Percentiles rank a stretch among this genome's conserved stretches.
phyloP scores from a whole-genome alignment of 1,140 invertebrate genomes.

The Pseudomyrmex sp. region DNA sequence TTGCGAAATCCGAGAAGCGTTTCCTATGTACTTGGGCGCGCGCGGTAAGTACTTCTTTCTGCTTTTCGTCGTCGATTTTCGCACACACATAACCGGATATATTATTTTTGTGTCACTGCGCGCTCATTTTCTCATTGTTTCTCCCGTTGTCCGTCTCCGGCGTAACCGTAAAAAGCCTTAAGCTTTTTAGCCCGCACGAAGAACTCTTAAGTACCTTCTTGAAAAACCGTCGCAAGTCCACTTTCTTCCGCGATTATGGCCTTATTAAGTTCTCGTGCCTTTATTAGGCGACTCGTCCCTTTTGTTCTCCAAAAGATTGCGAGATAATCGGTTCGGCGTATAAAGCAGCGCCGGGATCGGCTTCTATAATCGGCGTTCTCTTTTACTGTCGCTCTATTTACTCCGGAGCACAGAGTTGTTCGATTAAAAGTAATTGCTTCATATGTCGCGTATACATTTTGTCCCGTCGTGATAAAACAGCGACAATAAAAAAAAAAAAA shows the following conservation, averaged over 20 bases:
- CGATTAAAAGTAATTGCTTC: constrained; percentile 26
- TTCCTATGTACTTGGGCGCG: not conserved
- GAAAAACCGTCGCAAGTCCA: constrained; percentile 52
- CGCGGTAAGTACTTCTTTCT: not conserved
- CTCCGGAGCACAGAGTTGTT: not conserved
- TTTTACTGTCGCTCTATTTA: constrained; percentile 35
- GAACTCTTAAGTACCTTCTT: constrained; percentile 56
- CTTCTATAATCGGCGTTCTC: not conserved
- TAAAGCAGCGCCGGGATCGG: constrained; percentile 5
- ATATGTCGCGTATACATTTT: not conserved
- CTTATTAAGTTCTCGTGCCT: constrained; percentile 44
- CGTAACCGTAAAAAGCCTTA: constrained; percentile 5
- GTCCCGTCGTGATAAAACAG: not conserved
- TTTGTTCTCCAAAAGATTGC: constrained; percentile 53
- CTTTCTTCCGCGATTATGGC: constrained; percentile 56
- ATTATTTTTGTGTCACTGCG: constrained; percentile 45
- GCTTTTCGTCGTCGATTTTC: constrained; percentile 16
- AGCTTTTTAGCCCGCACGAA: constrained; percentile 55
- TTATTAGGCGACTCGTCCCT: constrained; percentile 52
- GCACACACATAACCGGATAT: constrained; percentile 1
- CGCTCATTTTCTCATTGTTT: constrained; percentile 38
- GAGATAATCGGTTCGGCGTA: constrained; percentile 41
- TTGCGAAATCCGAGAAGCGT: constrained; percentile 11
- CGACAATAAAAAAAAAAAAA: not conserved
- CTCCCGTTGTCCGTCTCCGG: not conserved